Conservation (phyloP, 2,797 vertebrate genomes). For the Danio choprae region DNA sequence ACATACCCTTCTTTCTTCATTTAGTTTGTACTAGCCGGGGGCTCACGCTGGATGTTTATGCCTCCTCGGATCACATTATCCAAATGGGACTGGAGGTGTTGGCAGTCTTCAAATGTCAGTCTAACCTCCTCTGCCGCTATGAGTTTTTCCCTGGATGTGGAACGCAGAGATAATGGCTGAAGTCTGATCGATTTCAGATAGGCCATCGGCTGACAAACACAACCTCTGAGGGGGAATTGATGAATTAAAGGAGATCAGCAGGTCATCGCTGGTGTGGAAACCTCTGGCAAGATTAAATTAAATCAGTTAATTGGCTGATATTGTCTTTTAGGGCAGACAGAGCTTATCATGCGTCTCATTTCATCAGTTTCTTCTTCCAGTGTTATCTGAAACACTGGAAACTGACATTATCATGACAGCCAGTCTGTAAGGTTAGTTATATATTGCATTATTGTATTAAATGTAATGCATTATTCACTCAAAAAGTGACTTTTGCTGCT, state of each 20-base stretch:
- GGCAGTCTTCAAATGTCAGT: constrained; percentile 64
- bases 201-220: neutral
- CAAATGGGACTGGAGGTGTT: constrained; percentile 59
- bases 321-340: constrained; percentile 17
- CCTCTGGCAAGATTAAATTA: constrained; percentile 36
- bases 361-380: neutral
- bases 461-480: no score
- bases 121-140: constrained; percentile 16
- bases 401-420: neutral
- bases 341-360: constrained; percentile 3
- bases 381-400: constrained; percentile 31
- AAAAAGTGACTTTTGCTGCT: no score
- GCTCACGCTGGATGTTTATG: constrained; percentile 34
- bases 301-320: constrained; percentile 14
- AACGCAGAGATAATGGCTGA: neutral
- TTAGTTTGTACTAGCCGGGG: constrained; percentile 30
- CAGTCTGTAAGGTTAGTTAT: neutral
- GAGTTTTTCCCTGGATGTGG: constrained; percentile 15
- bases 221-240: constrained; percentile 20
- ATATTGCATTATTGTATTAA: no score
- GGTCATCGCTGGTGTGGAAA: constrained; percentile 34
- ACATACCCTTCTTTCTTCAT: constrained; percentile 54
- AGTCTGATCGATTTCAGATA: constrained; percentile 46
- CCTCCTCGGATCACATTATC: constrained; percentile 16
- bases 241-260: constrained; percentile 40